Base-by-base conservation (phyloP, 1,140 invertebrate species). In the Saccostrea glomerata region DNA sequence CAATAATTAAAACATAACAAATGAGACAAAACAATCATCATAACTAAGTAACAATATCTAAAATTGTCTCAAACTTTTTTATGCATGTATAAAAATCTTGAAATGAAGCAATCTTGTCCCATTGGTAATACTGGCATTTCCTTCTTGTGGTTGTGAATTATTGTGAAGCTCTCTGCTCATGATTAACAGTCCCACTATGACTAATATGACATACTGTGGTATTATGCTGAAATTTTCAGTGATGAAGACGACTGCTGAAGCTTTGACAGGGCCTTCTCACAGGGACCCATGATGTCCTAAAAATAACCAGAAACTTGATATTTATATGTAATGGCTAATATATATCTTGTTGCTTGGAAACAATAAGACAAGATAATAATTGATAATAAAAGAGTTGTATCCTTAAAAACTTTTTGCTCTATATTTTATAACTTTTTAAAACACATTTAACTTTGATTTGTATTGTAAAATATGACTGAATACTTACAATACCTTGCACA, bases 221-320 rank as follows among this genome's bases (percentile, higher is more conserved):
- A 84, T 85, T 85, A 85, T 36, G 84, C 54, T 85, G 84, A 20
- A 13, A 85, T 77, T 86, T 88, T 88, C 55, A 83, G 88, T 17
- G 70, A 63, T 17, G 70, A 77, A 36, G 85, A 84, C 17, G 60
- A 85, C 25, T 70, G n/a, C 58, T 89, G 89, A 56, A 92, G 85
- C 55, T 89, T 90, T 58, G 60, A 86, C 63, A 92, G 77, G 13
- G 92, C 92, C 55, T 89, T 88, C 87, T 92, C 92, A 87, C 89
- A 90, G 23, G 92, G 92, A 0, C 63, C 88, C 91, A 92, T 92
- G 36, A 92, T 92, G 85, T 92, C 91, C 92, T 92, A 84, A 13
- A 70, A 89, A 77, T 17, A 84, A 85, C 66, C 4, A n/a, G 55
- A 83, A 77, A 6, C n/a, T 2, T 4, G 4, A 70, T 11, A n/a